Evolutionary conservation across 2,113 vertebrate species (phyloP).

Genomic region (Python bivittatus): DNA sequence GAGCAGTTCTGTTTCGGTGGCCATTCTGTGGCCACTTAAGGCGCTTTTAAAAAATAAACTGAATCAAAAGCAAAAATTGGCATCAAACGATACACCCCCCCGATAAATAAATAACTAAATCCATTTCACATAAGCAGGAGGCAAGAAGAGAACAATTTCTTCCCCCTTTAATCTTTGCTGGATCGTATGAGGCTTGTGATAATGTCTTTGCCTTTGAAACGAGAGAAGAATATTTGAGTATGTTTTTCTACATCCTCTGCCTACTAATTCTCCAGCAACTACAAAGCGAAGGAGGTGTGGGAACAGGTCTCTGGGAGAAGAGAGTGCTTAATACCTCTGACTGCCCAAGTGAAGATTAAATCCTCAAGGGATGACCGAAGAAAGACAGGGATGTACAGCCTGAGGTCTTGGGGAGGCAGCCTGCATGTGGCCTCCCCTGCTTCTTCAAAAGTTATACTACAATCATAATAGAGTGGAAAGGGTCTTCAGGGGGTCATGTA

Average conservation of each 20-base stretch:
- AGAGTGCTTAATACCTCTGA: not conserved
- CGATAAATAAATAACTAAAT: not conserved
- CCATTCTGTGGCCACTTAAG: not conserved
- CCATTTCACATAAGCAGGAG: not conserved
- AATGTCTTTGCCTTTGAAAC: slow-evolving; percentile 29
- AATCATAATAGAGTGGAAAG: not conserved
- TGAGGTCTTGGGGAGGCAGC: not conserved
- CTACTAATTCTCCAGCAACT: not conserved
- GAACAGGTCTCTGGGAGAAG: not conserved
- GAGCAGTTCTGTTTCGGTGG: not conserved
- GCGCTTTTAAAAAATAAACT: not conserved
- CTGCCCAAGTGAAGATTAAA: not conserved
- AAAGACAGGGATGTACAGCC: not conserved
- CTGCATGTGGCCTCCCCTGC: not conserved
- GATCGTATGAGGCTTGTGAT: slow-evolving; percentile 8
- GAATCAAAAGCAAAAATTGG: not conserved
- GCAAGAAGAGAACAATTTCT: not conserved
- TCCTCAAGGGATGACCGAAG: not conserved
- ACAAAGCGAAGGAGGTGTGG: not conserved
- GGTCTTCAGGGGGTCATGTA: not conserved
- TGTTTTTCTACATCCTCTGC: not conserved
- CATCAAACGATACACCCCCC: not conserved
- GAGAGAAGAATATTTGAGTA: slow-evolving; percentile 33
- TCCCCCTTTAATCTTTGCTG: slow-evolving; percentile 25
- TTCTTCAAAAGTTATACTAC: not conserved